A percentile compares a stretch with the other conserved stretches of the same genome.
These are phyloP conservation scores for Apotomis betuletana DNA, from an alignment of 2,888 invertebrate genomes.

Conservation along the genomic window DNA sequence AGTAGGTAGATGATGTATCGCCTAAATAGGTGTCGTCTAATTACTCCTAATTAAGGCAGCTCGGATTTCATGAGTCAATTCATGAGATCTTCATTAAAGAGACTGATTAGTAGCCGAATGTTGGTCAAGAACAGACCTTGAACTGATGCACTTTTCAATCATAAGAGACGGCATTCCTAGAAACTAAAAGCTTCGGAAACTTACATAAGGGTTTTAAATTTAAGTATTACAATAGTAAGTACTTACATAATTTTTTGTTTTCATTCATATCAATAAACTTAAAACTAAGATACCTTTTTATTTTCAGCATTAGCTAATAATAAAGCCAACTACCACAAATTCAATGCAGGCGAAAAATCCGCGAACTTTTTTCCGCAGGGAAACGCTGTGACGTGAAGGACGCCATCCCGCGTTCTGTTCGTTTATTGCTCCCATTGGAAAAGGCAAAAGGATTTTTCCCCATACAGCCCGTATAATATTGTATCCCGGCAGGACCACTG, in stretches of 20 bases:
- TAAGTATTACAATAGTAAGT: no score
- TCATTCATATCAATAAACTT: no score
- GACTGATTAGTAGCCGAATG: background rate
- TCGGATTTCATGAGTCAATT: slow-evolving; percentile 12
- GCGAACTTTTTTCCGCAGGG: background rate
- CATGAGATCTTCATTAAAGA: slow-evolving; percentile 16
- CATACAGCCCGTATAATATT: no score
- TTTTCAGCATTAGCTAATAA: no score
- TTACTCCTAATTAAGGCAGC: slow-evolving; percentile 12
- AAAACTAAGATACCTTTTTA: no score
- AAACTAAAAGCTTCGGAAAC: no score
- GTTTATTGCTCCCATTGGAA: background rate
- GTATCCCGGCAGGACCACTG: no score
- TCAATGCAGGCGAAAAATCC: no score
- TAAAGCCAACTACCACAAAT: no score
- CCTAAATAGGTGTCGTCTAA: slow-evolving; percentile 3
- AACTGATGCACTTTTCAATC: background rate
- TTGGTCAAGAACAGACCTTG: slow-evolving; percentile 23
- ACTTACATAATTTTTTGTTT: no score
- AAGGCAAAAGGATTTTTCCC: background rate
- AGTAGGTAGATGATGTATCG: background rate
- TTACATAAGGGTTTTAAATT: no score
- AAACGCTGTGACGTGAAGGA: background rate
- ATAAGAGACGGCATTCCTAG: background rate
- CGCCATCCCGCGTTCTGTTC: background rate